Evolutionary conservation across 2,888 invertebrate genomes (phyloP).

Genomic region (Lasius fuliginosus): DNA sequence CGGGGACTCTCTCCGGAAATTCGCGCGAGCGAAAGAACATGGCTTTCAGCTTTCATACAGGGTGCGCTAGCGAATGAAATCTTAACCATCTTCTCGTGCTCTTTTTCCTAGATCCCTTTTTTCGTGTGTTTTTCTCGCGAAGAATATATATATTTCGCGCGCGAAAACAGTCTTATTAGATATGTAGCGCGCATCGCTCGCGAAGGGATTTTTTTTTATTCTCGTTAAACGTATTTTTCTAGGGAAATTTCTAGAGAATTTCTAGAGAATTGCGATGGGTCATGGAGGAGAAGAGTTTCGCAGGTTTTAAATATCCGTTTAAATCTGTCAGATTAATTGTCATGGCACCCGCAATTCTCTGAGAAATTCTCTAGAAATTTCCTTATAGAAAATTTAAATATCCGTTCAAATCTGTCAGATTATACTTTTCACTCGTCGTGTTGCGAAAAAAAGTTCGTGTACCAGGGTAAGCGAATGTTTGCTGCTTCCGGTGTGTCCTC

Average conservation of each 20-base stretch:
- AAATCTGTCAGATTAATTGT: not conserved
- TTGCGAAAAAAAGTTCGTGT: not conserved
- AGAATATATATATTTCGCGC: not conserved
- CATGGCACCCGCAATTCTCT: too few species aligned
- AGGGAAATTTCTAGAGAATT: not conserved
- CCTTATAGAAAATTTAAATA: not conserved
- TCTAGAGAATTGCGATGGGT: not conserved
- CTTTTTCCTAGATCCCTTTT: not conserved
- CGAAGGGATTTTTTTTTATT: not conserved
- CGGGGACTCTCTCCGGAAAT: constrained; percentile 10
- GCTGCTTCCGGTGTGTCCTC: constrained; percentile 36
- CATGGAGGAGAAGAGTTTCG: not conserved
- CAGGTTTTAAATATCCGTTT: not conserved
- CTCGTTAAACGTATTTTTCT: not conserved
- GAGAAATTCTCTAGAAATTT: too few species aligned
- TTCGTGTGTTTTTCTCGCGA: not conserved
- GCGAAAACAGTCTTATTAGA: too few species aligned
- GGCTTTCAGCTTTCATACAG: not conserved
- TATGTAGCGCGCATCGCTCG: not conserved
- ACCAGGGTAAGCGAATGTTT: constrained; percentile 19
- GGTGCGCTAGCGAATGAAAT: constrained; percentile 16
- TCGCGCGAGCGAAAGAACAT: not conserved
- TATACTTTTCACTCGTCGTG: not conserved
- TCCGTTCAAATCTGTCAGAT: not conserved
- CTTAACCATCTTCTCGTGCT: not conserved